These are phyloP conservation scores for Leucoraja ocellata DNA, from an alignment of 2,797 vertebrate species.

Conservation along the genomic window DNA sequence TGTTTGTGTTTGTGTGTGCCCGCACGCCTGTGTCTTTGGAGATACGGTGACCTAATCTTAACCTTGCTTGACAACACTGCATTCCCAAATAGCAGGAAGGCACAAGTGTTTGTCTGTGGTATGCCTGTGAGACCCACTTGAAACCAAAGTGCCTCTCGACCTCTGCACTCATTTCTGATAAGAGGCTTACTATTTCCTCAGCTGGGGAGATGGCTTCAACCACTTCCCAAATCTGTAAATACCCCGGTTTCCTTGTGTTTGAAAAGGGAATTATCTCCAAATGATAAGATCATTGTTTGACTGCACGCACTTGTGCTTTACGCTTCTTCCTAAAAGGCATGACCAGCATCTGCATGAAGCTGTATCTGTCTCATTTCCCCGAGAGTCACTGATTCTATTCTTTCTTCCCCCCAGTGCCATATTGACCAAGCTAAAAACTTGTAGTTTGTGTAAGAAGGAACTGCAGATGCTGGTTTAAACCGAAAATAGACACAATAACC, in stretches of 20 bases:
- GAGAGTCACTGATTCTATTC: not conserved
- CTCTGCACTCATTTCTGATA: not conserved
- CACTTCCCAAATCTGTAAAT: not conserved
- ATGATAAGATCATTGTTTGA: not conserved
- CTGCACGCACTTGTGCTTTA: not conserved
- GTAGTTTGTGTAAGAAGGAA: no score
- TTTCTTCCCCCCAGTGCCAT: no score
- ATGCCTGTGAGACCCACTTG: not conserved
- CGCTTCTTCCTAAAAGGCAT: not conserved
- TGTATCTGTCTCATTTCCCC: not conserved
- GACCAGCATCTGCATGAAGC: not conserved
- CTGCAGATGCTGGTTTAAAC: no score
- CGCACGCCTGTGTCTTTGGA: not conserved
- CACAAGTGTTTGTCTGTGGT: not conserved
- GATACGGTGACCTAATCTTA: not conserved
- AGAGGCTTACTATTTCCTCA: not conserved
- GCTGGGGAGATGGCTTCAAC: not conserved
- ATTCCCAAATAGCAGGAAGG: not conserved
- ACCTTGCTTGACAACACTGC: not conserved
- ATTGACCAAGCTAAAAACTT: no score
- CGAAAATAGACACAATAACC: no score
- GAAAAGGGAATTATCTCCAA: not conserved
- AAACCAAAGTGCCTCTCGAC: not conserved
- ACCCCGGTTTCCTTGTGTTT: not conserved
- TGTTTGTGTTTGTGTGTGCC: not conserved